Conservation (phyloP, 2,888 invertebrate genomes). For the Siphonodentalium dalli region DNA sequence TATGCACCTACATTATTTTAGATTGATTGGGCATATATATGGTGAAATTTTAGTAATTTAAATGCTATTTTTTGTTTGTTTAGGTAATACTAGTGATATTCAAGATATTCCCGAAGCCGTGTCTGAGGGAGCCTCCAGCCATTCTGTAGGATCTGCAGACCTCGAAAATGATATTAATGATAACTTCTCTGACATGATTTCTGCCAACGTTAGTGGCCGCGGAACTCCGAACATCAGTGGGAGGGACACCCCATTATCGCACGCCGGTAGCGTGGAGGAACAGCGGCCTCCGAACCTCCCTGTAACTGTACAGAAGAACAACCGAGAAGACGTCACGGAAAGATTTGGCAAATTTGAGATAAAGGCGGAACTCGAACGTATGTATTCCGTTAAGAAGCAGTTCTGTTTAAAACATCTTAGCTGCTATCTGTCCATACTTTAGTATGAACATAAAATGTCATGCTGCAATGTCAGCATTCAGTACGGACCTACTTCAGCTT, state of each 20-base stretch:
- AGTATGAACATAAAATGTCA: no score
- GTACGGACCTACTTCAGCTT: no score
- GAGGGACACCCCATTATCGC: constrained; percentile 93
- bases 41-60: background rate
- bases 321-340: constrained; percentile 94
- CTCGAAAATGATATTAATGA: constrained; percentile 75
- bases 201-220: constrained; percentile 90
- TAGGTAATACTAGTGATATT: constrained; percentile 87
- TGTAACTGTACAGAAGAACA: constrained; percentile 73
- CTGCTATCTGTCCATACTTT: no score
- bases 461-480: no score
- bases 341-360: constrained; percentile 99
- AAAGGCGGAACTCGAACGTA: constrained; percentile 55
- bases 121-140: constrained; percentile 94
- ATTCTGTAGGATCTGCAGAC: constrained; percentile 83
- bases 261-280: constrained; percentile 66
- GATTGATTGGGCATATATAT: no score
- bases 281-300: constrained; percentile 59
- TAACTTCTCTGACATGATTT: constrained; percentile 95
- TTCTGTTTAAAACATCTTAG: no score
- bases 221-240: constrained; percentile 67
- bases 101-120: constrained; percentile 92
- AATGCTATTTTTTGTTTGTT: background rate
- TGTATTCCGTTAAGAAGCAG: constrained; percentile 21
- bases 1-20: no score